Evolutionary conservation across 2,888 invertebrate species (phyloP).

Genomic region (Torymus auratus): DNA sequence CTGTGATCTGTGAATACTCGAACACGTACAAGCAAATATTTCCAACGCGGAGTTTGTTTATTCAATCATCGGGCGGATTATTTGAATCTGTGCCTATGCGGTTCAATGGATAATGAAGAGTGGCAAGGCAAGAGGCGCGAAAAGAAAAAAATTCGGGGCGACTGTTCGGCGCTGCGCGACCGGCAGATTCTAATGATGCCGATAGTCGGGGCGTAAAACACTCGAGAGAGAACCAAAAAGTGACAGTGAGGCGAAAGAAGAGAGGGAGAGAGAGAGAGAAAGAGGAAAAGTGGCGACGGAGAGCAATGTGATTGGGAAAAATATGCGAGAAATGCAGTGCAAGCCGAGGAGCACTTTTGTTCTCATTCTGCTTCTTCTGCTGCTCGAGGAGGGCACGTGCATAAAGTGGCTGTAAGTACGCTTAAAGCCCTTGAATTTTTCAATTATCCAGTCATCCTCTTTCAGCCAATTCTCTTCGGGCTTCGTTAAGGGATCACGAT

Average conservation of each 20-base stretch:
- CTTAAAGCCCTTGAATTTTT: constrained; percentile 40
- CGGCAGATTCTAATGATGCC: constrained; percentile 3
- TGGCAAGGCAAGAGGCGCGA: not conserved
- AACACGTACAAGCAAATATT: too few relatives aligned
- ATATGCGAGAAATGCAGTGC: constrained; percentile 68
- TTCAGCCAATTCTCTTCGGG: not conserved
- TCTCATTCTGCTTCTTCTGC: constrained; percentile 63
- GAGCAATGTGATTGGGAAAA: constrained; percentile 66
- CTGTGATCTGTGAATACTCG: too few relatives aligned
- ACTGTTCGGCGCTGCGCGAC: not conserved
- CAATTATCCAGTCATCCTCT: constrained; percentile 21
- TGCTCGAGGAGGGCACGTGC: constrained; percentile 70
- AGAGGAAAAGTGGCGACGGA: constrained; percentile 22
- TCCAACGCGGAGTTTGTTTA: too few relatives aligned
- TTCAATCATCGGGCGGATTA: too few relatives aligned
- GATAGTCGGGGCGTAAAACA: not conserved
- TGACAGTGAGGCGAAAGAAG: too few relatives aligned
- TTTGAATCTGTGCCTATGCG: not conserved
- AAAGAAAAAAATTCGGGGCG: not conserved
- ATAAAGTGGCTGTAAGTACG: constrained; percentile 76
- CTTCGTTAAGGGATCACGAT: constrained; percentile 28
- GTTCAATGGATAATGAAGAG: not conserved
- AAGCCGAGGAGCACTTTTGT: constrained; percentile 58
- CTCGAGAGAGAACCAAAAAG: not conserved
- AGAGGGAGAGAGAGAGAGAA: too few relatives aligned